phyloP scores from a whole-genome alignment of 2,113 vertebrate species.

The Turnix velox region DNA sequence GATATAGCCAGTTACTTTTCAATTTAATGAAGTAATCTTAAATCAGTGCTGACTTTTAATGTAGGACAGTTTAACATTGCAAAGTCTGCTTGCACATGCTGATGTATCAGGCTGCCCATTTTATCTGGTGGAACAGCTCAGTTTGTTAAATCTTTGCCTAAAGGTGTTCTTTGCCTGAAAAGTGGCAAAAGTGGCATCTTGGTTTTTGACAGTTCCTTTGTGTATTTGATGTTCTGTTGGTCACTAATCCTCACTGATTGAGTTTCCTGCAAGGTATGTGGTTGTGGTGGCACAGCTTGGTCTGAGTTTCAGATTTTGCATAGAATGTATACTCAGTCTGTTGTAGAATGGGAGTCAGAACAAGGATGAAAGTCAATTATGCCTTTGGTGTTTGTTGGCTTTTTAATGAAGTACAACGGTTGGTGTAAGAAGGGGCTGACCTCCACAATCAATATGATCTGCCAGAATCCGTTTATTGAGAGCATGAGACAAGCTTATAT shows the following conservation, averaged over 20 bases:
- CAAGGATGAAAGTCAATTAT: neutral
- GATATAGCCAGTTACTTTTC: neutral
- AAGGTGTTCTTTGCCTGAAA: neutral
- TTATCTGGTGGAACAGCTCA: neutral
- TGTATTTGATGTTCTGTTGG: rapidly evolving
- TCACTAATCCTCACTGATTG: neutral
- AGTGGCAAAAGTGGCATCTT: neutral
- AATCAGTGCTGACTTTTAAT: neutral
- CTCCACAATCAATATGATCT: no score
- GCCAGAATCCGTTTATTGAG: no score
- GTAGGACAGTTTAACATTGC: neutral
- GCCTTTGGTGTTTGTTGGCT: neutral
- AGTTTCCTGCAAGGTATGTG: neutral
- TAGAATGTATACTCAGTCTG: neutral
- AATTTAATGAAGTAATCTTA: neutral
- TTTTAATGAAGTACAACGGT: no score
- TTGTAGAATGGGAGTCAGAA: neutral
- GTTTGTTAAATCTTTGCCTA: neutral
- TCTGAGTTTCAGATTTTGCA: neutral
- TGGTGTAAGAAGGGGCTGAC: no score
- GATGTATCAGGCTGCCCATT: neutral
- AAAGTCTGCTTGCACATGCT: neutral
- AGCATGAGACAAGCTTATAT: no score
- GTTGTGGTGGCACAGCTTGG: neutral
- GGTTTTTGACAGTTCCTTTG: neutral